Base-by-base conservation (phyloP, 2,888 invertebrate species). In the Drosophila leonis region DNA sequence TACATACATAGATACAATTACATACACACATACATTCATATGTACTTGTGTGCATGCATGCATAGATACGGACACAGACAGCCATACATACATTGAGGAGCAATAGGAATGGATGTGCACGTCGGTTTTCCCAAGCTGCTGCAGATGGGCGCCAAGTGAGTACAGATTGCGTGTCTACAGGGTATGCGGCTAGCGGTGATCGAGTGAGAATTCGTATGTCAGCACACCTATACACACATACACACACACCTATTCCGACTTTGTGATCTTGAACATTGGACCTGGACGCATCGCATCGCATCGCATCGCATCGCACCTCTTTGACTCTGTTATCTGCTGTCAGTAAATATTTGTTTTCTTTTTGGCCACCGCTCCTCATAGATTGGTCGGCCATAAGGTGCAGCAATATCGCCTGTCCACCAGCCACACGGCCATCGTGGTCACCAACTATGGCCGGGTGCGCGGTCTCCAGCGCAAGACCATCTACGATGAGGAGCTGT, bases 381-480 rank as follows among this genome's bases (percentile, higher is more conserved):
- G 92, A 69, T 49, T 88, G 15, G 65, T 90, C 12, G 73, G 82
- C 0, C 85, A 91, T 59, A 91, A 87, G 66, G 41, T 89, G 12
- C 82, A 88, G 49, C 92, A 92, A 44, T 81, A 78, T 37, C 82
- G 82, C 1, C 65, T 91, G 42, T 68, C 88, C 41, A 92, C 92
- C 10, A 87, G 70, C 20, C 83, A 90, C 59, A 91, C 84, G 5
- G 51, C 76, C 13, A 61, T 88, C n/a, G 55, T 91, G 8, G 69
- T 77, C 9, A 93, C 92, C 1, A 79, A 72, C 12, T 88, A 83
- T 56, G 93, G 93, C 1, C 80, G 81, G 52, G 79, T 93, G 0
- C 84, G 78, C 4, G 92, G 92, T 0, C 69, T 90, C 10, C 88
- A 90, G 57, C 78, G 91, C 0, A 78, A 78, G 33, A 83, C 92